These are phyloP conservation scores for Coenobita brevimanus DNA, from an alignment of 1,140 invertebrate species.

Conservation along the genomic window DNA sequence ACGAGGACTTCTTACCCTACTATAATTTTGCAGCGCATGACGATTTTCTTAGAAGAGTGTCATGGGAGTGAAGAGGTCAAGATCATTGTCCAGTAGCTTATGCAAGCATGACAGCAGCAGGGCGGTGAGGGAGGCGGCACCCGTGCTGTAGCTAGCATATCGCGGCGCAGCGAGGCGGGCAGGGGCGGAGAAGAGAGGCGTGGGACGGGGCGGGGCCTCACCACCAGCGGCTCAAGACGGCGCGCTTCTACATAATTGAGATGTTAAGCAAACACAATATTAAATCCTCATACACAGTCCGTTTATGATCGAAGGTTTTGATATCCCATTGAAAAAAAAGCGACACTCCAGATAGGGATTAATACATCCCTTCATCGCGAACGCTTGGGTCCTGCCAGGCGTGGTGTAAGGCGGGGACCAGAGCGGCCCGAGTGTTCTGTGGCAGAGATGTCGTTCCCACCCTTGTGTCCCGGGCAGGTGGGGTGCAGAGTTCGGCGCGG, in stretches of 20 bases:
- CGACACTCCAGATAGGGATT: slow-evolving; percentile 60
- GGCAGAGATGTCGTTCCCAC: not conserved
- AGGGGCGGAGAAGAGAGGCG: not conserved
- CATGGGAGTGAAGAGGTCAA: too few relatives aligned
- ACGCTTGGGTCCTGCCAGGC: slow-evolving; percentile 7
- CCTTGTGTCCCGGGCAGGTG: not conserved
- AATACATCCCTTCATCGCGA: slow-evolving; percentile 50
- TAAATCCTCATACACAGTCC: slow-evolving; percentile 40
- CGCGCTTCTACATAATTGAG: slow-evolving; percentile 23
- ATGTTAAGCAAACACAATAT: slow-evolving; percentile 51
- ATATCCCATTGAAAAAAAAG: slow-evolving; percentile 49
- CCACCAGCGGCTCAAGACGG: not conserved
- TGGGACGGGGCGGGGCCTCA: not conserved
- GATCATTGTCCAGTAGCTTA: too few relatives aligned
- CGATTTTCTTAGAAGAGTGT: too few relatives aligned
- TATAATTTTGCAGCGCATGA: too few relatives aligned
- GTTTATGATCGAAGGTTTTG: slow-evolving; percentile 47
- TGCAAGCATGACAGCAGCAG: not conserved
- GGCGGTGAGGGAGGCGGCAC: not conserved
- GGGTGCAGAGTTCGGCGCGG: slow-evolving; percentile 76
- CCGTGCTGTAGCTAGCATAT: slow-evolving; percentile 3
- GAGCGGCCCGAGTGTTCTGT: not conserved
- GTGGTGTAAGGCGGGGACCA: not conserved
- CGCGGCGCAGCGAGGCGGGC: slow-evolving; percentile 49
- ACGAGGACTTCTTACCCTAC: too few relatives aligned